Percentiles rank a stretch among this genome's conserved stretches.
Evolutionary conservation across 2,888 invertebrate genomes (phyloP).

Genomic region (Luperina testacea): DNA sequence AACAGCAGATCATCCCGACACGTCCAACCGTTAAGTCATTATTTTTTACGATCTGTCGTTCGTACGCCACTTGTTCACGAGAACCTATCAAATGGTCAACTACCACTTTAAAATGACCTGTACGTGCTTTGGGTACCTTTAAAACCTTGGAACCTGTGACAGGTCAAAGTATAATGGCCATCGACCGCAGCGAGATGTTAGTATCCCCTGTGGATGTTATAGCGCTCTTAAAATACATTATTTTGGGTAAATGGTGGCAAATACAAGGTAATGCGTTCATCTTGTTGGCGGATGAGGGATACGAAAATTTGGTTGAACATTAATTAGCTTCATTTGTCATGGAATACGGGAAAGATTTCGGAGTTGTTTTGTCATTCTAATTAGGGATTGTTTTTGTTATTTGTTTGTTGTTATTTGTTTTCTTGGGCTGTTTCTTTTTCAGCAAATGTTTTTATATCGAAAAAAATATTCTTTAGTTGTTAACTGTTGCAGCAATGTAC

Average conservation of each 20-base stretch:
- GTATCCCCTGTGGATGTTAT: conserved; percentile 57
- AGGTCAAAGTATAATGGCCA: conserved; percentile 58
- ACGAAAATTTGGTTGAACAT: conserved; percentile 37
- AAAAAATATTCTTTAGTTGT: neutral
- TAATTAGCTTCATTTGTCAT: conserved; percentile 40
- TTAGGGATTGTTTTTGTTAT: conserved; percentile 8
- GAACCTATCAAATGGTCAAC: conserved; percentile 65
- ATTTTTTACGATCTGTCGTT: conserved; percentile 71
- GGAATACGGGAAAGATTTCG: conserved; percentile 4
- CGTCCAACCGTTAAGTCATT: conserved; percentile 64
- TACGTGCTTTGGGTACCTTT: conserved; percentile 36
- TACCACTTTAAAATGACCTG: conserved; percentile 60
- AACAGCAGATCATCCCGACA: conserved; percentile 57
- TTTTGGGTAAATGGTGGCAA: conserved; percentile 58
- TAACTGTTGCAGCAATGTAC: no score
- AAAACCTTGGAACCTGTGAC: conserved; percentile 21
- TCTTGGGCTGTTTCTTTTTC: neutral
- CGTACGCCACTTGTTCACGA: conserved; percentile 71
- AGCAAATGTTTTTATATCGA: no score
- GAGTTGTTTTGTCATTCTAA: conserved; percentile 13
- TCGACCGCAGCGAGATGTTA: conserved; percentile 62
- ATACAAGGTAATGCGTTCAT: conserved; percentile 47
- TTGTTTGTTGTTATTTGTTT: neutral
- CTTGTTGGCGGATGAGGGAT: conserved; percentile 35
- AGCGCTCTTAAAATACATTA: conserved; percentile 65